These are phyloP conservation scores for Heteractis magnifica DNA, from an alignment of 92 coral and sea anemone genomes.

Conservation along the genomic window DNA sequence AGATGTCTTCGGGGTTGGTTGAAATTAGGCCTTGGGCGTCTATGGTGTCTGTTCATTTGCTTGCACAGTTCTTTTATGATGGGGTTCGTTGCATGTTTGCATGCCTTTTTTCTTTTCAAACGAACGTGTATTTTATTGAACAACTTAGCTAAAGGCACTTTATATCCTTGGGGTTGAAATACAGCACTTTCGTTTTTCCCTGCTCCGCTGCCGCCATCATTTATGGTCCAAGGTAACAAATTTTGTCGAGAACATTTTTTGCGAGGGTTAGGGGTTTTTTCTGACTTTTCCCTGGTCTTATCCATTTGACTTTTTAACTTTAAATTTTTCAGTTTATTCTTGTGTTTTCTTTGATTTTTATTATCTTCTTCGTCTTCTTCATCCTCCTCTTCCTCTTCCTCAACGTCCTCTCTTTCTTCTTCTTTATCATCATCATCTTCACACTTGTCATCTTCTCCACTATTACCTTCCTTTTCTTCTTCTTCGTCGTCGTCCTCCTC, in stretches of 20 bases:
- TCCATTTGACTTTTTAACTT: not conserved
- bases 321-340: conserved; percentile 1
- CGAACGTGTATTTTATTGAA: conserved; percentile 18
- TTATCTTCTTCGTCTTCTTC: conserved; percentile 40
- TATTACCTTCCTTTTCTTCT: conserved; percentile 19
- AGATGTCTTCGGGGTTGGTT: conserved; percentile 37
- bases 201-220: conserved; percentile 31
- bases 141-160: conserved; percentile 26
- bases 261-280: not conserved
- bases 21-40: conserved; percentile 12
- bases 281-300: not conserved
- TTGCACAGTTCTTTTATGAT: conserved; percentile 29
- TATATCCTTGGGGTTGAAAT: conserved; percentile 29
- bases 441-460: conserved; percentile 22
- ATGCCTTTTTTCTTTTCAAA: conserved; percentile 17
- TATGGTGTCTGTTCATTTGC: conserved; percentile 19
- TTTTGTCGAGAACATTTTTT: conserved; percentile 5
- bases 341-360: not conserved
- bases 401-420: conserved; percentile 17
- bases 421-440: conserved; percentile 25
- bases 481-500: conserved; percentile 28
- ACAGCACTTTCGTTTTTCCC: conserved; percentile 7
- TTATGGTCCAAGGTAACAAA: conserved; percentile 26
- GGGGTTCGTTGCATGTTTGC: conserved; percentile 27
- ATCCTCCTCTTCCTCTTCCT: conserved; percentile 40